phyloP scores from a whole-genome alignment of 2,888 invertebrate species.

The Marronus borbonicus region DNA sequence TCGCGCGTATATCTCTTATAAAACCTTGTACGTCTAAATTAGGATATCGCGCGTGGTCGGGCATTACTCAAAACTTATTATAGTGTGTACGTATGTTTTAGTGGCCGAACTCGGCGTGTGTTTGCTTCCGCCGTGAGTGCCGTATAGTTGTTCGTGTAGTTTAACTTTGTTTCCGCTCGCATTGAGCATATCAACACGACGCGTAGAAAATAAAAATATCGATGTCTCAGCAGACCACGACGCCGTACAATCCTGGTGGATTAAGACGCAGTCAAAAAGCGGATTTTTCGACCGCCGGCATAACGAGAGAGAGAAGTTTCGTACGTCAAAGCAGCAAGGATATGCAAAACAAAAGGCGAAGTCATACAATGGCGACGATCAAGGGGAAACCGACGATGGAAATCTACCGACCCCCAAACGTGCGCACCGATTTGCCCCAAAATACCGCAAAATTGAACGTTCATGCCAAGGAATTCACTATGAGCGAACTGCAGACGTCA shows the following conservation, averaged over 20 bases:
- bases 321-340: slow-evolving; percentile 74
- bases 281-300: slow-evolving; percentile 71
- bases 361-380: slow-evolving; percentile 78
- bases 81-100: slow-evolving; percentile 51
- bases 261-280: slow-evolving; percentile 67
- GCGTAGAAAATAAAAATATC: slow-evolving; percentile 49
- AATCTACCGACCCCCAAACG: slow-evolving; percentile 89
- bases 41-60: slow-evolving; percentile 66
- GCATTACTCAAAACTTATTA: slow-evolving; percentile 60
- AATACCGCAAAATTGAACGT: slow-evolving; percentile 80
- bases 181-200: slow-evolving; percentile 39
- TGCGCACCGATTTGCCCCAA: slow-evolving; percentile 65
- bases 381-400: slow-evolving; percentile 89
- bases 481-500: slow-evolving; percentile 75
- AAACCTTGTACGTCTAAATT: slow-evolving; percentile 65
- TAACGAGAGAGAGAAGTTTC: slow-evolving; percentile 81
- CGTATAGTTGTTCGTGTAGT: slow-evolving; percentile 24
- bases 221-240: slow-evolving; percentile 43
- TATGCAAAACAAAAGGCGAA: slow-evolving; percentile 76
- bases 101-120: slow-evolving; percentile 25
- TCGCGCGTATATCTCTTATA: slow-evolving; percentile 47
- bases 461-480: slow-evolving; percentile 92
- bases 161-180: slow-evolving; percentile 26
- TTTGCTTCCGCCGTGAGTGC: slow-evolving; percentile 47
- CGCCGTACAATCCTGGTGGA: slow-evolving; percentile 42